Evolutionary conservation across 2,888 invertebrate genomes (phyloP), one percentile per base, ranked within the genome.

Genomic region (Catocala fraxini): DNA sequence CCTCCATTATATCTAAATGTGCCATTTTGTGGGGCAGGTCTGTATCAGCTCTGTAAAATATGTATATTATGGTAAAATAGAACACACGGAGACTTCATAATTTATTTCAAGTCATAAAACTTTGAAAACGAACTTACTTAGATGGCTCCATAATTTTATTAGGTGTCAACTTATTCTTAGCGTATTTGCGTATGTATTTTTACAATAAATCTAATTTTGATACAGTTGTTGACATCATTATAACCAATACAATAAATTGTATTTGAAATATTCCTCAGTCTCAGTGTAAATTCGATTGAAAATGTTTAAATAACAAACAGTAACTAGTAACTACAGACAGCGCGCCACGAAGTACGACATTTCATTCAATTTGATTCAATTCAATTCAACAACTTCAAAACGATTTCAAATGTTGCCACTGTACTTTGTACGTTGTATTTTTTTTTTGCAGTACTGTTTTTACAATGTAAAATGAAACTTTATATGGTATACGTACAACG

Each of bases 11-110:
- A 79, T 91, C 94, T 77, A 94, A 84, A 73, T 91, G 86, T 66
- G 94, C 94, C 93, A 94, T 91, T 86, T 91, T 89, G 80, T 73
- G 86, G 4, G 92, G 94, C 63, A 94, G 79, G 62, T 94, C 94
- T 0, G 79, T 68, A 52, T 93, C 94, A 65, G 80, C 78, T 82
- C 92, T 92, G 86, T 55, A 86, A 85, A 56, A 46, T 46, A 56
- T 39, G 41, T 4, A 15, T 49, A 56, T 6, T 13, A 47, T 34
- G 7, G 6, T 53, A 7, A 4, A 35, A 10, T 49, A 25, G 51
- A 35, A 43, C 41, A 52, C 48, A 46, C 51, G 51, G 13, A 15
- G 2, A 15, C 46, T 15, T 39, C 25, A 45, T 39, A 43, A n/a
- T n/a, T n/a, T 15, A n/a, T 43, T 43, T 15, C 15, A 47, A 42